Percentiles rank a stretch among this genome's conserved stretches.
Evolutionary conservation across 2,113 vertebrate genomes (phyloP).

Genomic region (Ceyx cyanopectus): DNA sequence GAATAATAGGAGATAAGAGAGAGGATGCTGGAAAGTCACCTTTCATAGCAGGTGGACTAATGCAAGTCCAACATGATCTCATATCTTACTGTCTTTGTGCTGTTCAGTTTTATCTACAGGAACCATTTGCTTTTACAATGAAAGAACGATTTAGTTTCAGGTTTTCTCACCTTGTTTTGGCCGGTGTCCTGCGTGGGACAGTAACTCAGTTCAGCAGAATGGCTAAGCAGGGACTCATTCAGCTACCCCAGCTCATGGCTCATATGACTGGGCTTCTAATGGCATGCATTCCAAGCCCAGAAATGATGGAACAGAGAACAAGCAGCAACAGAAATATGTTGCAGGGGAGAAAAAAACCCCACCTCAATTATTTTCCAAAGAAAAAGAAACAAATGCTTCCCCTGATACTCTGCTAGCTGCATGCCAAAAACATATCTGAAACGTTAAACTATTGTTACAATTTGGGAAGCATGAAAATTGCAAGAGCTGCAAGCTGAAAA

Average conservation of each 20-base stretch:
- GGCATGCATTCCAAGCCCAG: neutral
- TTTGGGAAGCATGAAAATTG: conserved; percentile 76
- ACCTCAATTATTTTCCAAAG: neutral
- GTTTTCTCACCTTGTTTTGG: neutral
- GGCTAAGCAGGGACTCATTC: neutral
- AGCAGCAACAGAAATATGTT: neutral
- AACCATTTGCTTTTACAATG: neutral
- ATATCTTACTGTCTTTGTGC: neutral
- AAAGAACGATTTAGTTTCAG: conserved; percentile 20
- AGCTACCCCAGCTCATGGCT: neutral
- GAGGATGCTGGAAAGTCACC: neutral
- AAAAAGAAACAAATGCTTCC: conserved; percentile 31
- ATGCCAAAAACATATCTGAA: conserved; percentile 54
- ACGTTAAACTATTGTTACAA: conserved; percentile 68
- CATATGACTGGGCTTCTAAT: neutral
- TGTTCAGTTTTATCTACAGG: neutral
- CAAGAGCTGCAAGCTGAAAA: conserved; percentile 72
- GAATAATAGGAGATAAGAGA: neutral
- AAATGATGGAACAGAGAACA: neutral
- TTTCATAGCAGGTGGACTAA: neutral
- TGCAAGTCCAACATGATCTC: neutral
- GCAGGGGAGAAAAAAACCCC: neutral
- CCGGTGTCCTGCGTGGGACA: neutral
- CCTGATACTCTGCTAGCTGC: neutral
- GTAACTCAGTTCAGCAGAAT: neutral